Evolutionary conservation across 2,113 vertebrate genomes (phyloP).

Genomic region (Chunga burmeisteri): DNA sequence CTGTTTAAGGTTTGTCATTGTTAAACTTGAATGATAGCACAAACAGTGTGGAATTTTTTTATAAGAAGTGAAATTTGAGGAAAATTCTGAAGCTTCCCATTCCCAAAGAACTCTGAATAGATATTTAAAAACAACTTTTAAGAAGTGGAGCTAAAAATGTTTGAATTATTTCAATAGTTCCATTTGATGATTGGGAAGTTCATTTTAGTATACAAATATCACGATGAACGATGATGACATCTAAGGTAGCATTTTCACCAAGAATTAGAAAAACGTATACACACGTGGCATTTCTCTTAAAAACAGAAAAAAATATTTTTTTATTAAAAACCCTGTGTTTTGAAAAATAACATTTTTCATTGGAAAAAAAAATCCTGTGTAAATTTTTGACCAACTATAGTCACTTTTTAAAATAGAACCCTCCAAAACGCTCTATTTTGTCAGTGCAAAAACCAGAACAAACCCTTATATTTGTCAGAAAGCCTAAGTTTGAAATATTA

Average conservation of each 20-base stretch:
- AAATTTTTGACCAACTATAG: background rate
- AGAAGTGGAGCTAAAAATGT: background rate
- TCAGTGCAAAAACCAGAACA: background rate
- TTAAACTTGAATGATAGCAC: background rate
- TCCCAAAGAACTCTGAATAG: background rate
- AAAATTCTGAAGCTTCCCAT: background rate
- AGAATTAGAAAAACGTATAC: background rate
- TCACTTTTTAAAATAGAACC: background rate
- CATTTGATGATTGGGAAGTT: background rate
- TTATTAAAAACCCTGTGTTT: background rate
- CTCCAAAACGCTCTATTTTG: background rate
- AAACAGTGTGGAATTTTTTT: background rate
- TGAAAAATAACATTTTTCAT: background rate
- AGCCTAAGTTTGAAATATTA: background rate
- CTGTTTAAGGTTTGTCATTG: background rate
- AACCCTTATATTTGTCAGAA: background rate
- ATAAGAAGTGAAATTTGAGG: background rate
- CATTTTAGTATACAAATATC: background rate
- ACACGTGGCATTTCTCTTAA: background rate
- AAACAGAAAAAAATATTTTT: background rate
- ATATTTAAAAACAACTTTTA: background rate
- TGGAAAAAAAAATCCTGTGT: background rate
- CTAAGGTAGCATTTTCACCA: background rate
- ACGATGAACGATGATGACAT: background rate
- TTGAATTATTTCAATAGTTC: background rate